A percentile compares a stretch with the other conserved stretches of the same genome.
Conservation (phyloP, 1,140 invertebrate species). For the Aphaenogaster rudis region DNA sequence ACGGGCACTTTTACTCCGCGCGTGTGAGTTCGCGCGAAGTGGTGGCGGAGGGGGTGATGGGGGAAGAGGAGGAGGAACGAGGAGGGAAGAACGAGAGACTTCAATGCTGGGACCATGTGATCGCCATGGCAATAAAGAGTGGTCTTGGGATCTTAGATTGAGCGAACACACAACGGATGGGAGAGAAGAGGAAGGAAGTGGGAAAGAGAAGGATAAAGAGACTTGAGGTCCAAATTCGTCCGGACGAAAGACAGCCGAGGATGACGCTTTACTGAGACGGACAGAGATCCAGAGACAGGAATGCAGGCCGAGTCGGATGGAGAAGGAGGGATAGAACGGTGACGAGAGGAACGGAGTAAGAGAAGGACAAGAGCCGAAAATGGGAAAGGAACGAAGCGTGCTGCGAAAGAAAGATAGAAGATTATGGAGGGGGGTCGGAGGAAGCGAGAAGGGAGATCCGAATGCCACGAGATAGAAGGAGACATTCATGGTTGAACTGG, state of each 20-base stretch:
- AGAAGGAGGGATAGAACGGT: neutral
- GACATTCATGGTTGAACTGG: constrained; percentile 46
- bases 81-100: constrained; percentile 64
- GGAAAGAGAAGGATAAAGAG: neutral
- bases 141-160: constrained; percentile 40
- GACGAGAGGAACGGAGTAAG: neutral
- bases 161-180: neutral
- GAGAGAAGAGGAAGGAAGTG: neutral
- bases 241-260: constrained; percentile 41
- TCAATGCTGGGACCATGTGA: constrained; percentile 70
- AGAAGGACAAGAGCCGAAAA: constrained; percentile 27
- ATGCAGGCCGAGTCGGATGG: constrained; percentile 40
- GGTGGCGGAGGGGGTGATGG: neutral
- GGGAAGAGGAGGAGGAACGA: neutral
- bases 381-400: constrained; percentile 24
- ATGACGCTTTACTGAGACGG: constrained; percentile 29
- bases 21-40: constrained; percentile 27
- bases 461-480: constrained; percentile 20
- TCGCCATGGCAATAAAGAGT: constrained; percentile 60
- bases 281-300: constrained; percentile 45
- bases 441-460: constrained; percentile 28
- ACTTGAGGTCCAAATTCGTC: constrained; percentile 40
- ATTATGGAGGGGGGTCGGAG: neutral
- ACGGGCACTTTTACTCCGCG: neutral
- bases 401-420: constrained; percentile 23